A percentile compares a stretch with the other conserved stretches of the same genome.
Evolutionary conservation across 2,797 vertebrate species (phyloP).

Genomic region (Octomys mimax): DNA sequence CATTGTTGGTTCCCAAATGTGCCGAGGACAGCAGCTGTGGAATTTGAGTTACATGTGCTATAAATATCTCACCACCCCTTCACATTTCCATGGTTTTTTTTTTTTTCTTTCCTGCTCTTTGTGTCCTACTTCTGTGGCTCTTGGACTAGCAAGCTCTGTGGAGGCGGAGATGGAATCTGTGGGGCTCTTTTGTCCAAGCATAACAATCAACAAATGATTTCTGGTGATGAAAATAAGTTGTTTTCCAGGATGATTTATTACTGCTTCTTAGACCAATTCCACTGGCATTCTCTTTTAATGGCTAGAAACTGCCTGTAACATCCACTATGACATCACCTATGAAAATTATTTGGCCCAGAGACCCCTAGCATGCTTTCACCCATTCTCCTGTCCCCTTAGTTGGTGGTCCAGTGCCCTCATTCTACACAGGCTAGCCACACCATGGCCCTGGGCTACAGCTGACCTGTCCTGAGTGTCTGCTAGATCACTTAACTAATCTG

Average conservation of each 20-base stretch:
- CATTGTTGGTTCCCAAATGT: neutral
- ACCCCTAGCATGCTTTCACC: neutral
- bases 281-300: neutral
- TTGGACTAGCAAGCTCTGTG: neutral
- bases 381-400: neutral
- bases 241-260: neutral
- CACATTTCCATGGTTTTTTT: neutral
- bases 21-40: neutral
- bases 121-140: neutral
- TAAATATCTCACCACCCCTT: neutral
- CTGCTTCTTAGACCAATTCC: neutral
- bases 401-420: neutral
- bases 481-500: neutral
- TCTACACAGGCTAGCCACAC: neutral
- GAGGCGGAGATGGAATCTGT: neutral
- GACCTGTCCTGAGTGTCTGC: neutral
- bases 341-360: neutral
- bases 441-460: neutral
- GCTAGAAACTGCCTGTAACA: neutral
- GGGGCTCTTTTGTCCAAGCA: neutral
- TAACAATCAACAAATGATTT: constrained; percentile 12
- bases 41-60: neutral
- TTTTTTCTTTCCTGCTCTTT: neutral
- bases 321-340: neutral
- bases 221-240: constrained; percentile 29